Percentiles rank a stretch among this genome's conserved stretches.
Evolutionary conservation across 2,888 invertebrate genomes (phyloP).

Genomic region (Gnatocerus cornutus): DNA sequence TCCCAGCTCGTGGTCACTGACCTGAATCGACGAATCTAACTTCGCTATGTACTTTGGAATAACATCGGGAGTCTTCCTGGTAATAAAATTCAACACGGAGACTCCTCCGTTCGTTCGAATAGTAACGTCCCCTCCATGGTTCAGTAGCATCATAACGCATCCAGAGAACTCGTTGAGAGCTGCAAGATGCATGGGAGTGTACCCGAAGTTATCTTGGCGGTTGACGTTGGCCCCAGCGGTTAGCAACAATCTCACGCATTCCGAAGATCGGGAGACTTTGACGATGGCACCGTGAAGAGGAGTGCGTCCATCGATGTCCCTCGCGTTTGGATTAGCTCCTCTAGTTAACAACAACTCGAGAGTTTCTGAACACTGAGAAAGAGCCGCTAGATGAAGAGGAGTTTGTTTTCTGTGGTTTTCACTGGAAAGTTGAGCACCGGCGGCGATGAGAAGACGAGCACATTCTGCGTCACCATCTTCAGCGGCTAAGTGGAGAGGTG

Average conservation of each 20-base stretch:
- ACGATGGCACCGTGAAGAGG: slow-evolving; percentile 88
- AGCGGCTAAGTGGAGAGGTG: slow-evolving; percentile 90
- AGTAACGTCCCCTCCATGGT: slow-evolving; percentile 88
- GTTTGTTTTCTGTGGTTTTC: slow-evolving; percentile 85
- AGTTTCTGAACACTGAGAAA: slow-evolving; percentile 86
- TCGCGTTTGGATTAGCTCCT: slow-evolving; percentile 70
- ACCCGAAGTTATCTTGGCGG: slow-evolving; percentile 86
- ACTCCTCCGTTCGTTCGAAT: slow-evolving; percentile 86
- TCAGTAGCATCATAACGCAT: slow-evolving; percentile 82
- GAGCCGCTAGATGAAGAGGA: slow-evolving; percentile 87
- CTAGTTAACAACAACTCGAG: slow-evolving; percentile 80
- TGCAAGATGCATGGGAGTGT: slow-evolving; percentile 87
- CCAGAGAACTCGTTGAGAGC: slow-evolving; percentile 88
- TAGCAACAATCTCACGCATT: slow-evolving; percentile 80
- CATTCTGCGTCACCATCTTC: slow-evolving; percentile 90
- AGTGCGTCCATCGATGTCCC: slow-evolving; percentile 85
- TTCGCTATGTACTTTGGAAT: slow-evolving; percentile 77
- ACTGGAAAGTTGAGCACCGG: slow-evolving; percentile 85
- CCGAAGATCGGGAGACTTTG: slow-evolving; percentile 81
- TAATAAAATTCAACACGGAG: slow-evolving; percentile 86
- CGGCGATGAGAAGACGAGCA: slow-evolving; percentile 80
- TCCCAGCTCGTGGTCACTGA: slow-evolving; percentile 88
- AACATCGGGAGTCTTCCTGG: slow-evolving; percentile 88
- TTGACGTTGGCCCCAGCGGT: slow-evolving; percentile 83
- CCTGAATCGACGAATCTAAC: slow-evolving; percentile 83